Evolutionary conservation across 1,140 invertebrate genomes (phyloP).

Genomic region (Arctopsyche grandis): DNA sequence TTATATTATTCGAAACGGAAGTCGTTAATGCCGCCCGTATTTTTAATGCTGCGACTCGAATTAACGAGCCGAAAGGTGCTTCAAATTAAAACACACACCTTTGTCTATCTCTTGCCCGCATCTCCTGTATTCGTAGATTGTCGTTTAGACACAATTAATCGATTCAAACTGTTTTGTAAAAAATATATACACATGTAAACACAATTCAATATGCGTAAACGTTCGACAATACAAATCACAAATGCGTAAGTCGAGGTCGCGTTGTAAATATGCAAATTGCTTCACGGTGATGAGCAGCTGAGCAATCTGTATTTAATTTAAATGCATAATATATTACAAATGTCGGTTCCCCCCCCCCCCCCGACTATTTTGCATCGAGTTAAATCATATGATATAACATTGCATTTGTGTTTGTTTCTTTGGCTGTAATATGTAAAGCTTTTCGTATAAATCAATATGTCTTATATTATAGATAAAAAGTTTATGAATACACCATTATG

Average conservation of each 20-base stretch:
- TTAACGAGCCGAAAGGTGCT: constrained; percentile 26
- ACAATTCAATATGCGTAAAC: not conserved
- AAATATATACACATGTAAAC: not conserved
- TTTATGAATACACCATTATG: too few relatives aligned
- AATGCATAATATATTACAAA: too few relatives aligned
- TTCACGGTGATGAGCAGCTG: not conserved
- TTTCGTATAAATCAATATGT: too few relatives aligned
- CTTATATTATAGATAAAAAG: too few relatives aligned
- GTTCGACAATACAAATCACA: not conserved
- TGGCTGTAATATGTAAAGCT: too few relatives aligned
- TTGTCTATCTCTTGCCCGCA: constrained; percentile 6
- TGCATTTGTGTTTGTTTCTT: too few relatives aligned
- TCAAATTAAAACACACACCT: constrained; percentile 5
- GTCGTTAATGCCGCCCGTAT: constrained; percentile 31
- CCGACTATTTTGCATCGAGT: too few relatives aligned
- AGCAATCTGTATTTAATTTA: too few relatives aligned
- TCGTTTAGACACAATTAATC: not conserved
- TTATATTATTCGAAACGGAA: constrained; percentile 35
- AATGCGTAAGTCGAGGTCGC: not conserved
- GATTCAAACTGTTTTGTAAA: not conserved
- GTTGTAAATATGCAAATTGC: not conserved
- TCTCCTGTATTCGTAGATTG: not conserved
- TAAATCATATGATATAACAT: too few relatives aligned
- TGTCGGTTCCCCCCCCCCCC: too few relatives aligned
- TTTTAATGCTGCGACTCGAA: constrained; percentile 18